A percentile compares a stretch with the other conserved stretches of the same genome.
Conservation (phyloP, 2,797 vertebrate species). For the Sitta carolinensis region DNA sequence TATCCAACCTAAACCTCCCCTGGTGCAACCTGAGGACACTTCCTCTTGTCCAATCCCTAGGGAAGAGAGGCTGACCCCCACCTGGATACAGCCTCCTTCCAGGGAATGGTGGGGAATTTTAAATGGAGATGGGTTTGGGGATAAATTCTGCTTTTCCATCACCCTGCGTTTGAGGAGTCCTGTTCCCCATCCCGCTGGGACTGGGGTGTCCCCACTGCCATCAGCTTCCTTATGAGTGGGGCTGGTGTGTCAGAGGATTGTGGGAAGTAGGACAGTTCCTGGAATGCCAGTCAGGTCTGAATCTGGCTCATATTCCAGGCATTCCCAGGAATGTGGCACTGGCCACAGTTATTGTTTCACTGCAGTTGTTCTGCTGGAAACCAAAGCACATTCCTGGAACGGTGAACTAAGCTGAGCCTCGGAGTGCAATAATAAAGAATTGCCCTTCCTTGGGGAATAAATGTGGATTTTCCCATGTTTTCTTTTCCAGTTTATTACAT, state of each 20-base stretch:
- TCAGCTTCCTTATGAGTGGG: background rate
- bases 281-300: background rate
- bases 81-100: background rate
- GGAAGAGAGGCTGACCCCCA: background rate
- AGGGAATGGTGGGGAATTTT: background rate
- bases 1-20: background rate
- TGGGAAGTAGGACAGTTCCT: background rate
- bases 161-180: background rate
- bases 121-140: background rate
- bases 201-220: background rate
- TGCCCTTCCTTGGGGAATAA: background rate
- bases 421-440: background rate
- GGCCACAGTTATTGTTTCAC: background rate
- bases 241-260: background rate
- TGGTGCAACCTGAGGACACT: background rate
- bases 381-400: background rate
- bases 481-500: background rate
- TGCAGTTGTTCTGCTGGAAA: background rate
- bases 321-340: background rate
- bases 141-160: background rate
- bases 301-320: background rate
- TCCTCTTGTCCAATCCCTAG: background rate
- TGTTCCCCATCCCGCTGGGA: fast-evolving
- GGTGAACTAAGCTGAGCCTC: background rate
- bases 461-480: background rate